Evolutionary conservation across 1,140 invertebrate genomes (phyloP).

Genomic region (Pogonomyrmex californicus): DNA sequence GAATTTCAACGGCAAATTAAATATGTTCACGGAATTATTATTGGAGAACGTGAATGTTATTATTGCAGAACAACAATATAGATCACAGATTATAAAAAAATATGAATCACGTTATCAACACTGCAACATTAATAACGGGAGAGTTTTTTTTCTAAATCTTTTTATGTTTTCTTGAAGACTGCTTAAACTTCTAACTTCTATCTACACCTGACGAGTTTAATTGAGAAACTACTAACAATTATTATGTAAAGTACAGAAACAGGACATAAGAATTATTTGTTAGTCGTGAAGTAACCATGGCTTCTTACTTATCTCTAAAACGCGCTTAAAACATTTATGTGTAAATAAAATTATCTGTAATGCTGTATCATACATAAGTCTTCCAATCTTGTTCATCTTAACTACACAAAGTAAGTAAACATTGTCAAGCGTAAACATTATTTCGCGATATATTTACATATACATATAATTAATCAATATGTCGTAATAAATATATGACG

Average conservation of each 20-base stretch:
- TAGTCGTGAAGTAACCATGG: neutral
- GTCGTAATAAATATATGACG: neutral
- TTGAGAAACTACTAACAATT: neutral
- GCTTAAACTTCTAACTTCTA: neutral
- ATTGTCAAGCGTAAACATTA: neutral
- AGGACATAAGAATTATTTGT: neutral
- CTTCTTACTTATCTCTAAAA: constrained; percentile 30
- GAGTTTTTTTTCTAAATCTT: neutral
- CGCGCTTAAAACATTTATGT: constrained; percentile 11
- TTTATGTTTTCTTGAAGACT: neutral
- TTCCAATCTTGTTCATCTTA: neutral
- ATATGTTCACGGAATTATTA: neutral
- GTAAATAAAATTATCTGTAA: neutral
- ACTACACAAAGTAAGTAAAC: neutral
- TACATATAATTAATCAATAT: neutral
- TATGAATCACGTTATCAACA: neutral
- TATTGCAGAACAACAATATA: neutral
- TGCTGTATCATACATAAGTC: neutral
- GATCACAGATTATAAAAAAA: neutral
- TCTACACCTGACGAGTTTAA: neutral
- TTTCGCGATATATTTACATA: neutral
- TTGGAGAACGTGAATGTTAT: neutral
- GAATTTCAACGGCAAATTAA: neutral
- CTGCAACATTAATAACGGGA: neutral
- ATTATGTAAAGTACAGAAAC: neutral